A percentile compares a stretch with the other conserved stretches of the same genome.
These are phyloP conservation scores for Calameuta pallipes DNA, from an alignment of 2,888 invertebrate species.

Conservation along the genomic window DNA sequence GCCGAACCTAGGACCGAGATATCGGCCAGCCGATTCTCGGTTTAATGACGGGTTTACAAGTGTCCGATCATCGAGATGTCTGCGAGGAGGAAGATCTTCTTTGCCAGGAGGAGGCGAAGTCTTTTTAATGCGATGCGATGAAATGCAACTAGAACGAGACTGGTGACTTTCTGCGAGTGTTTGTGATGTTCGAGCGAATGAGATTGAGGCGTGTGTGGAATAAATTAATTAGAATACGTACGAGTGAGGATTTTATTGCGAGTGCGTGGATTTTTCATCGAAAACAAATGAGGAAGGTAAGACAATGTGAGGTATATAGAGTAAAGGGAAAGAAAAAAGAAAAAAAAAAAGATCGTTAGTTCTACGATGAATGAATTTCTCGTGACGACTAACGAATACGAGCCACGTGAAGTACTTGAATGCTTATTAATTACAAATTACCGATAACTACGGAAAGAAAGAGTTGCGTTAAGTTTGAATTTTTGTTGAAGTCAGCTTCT, in stretches of 20 bases:
- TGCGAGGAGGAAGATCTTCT: too few relatives aligned
- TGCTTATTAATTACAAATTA: too few relatives aligned
- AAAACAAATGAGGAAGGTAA: background rate
- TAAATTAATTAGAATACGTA: too few relatives aligned
- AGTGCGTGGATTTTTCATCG: too few relatives aligned
- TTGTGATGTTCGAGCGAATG: conserved; percentile 5
- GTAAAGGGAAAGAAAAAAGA: background rate
- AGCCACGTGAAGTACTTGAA: too few relatives aligned
- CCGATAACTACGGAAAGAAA: background rate
- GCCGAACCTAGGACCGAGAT: conserved; percentile 66
- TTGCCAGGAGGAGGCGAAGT: conserved; percentile 13
- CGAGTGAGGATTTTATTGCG: too few relatives aligned
- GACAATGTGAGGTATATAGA: conserved; percentile 10
- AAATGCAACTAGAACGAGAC: conserved; percentile 7
- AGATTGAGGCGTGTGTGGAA: background rate
- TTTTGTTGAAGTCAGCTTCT: background rate
- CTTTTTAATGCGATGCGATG: background rate
- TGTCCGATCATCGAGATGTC: background rate
- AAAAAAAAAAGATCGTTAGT: background rate
- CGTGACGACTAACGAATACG: too few relatives aligned
- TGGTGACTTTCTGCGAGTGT: conserved; percentile 2
- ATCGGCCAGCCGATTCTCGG: conserved; percentile 40
- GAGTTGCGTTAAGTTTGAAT: conserved; percentile 8
- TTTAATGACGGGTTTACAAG: conserved; percentile 23
- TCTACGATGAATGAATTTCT: background rate